Conservation (phyloP, 2,888 invertebrate species). For the Brenthis ino region DNA sequence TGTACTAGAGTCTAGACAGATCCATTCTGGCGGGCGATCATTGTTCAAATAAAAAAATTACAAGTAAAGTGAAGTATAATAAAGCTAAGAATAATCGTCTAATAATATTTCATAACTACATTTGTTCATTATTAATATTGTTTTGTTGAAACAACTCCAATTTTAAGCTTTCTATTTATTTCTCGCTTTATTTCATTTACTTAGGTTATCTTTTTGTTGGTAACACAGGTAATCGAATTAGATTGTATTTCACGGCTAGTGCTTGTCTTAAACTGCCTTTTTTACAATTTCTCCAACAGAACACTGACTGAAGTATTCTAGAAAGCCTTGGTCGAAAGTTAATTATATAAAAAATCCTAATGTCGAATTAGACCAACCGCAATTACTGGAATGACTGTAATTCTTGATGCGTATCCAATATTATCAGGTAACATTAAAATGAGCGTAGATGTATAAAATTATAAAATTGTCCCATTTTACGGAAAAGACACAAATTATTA, state of each 20-base stretch:
- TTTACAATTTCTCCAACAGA: slow-evolving; percentile 27
- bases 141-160: background rate
- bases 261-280: slow-evolving; percentile 20
- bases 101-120: background rate
- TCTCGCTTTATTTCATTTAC: slow-evolving; percentile 13
- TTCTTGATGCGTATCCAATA: slow-evolving; percentile 40
- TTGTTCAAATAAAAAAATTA: no score
- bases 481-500: background rate
- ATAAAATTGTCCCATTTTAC: slow-evolving; percentile 29
- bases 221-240: slow-evolving; percentile 24
- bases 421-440: slow-evolving; percentile 36
- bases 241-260: slow-evolving; percentile 32
- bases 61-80: background rate
- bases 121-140: background rate
- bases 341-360: slow-evolving; percentile 38
- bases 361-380: slow-evolving; percentile 44
- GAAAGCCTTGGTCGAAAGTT: slow-evolving; percentile 39
- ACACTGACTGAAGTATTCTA: slow-evolving; percentile 26
- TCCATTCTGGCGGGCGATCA: no score
- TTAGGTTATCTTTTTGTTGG: slow-evolving; percentile 15
- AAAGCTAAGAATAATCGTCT: background rate
- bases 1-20: no score
- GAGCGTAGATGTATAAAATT: slow-evolving; percentile 34
- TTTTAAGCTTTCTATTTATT: slow-evolving; percentile 10
- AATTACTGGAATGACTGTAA: slow-evolving; percentile 35